Percentiles rank a stretch among this genome's conserved stretches.
Conservation (phyloP, 1,140 invertebrate species). For the Coelopa frigida region DNA sequence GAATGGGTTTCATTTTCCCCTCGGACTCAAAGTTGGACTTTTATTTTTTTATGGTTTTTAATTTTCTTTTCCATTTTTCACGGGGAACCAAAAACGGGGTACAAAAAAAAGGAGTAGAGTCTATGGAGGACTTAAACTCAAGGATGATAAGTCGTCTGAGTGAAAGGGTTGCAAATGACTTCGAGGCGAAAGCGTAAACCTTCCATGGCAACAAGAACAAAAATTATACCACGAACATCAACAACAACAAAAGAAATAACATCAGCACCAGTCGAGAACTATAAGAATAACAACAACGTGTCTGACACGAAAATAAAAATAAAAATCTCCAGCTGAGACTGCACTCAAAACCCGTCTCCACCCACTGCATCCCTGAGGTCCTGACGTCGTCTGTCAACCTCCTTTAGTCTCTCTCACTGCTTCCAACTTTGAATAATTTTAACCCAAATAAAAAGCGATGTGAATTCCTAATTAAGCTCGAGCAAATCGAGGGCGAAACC, state of each 20-base stretch:
- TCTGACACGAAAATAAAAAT: neutral
- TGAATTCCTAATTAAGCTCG: conserved; percentile 43
- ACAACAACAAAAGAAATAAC: conserved; percentile 3
- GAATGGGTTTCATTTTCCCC: conserved; percentile 43
- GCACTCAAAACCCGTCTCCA: neutral
- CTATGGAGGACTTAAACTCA: conserved; percentile 17
- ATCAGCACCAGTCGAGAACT: conserved; percentile 7
- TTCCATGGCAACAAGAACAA: too few relatives aligned
- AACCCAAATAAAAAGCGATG: conserved; percentile 44
- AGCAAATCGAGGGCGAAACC: too few relatives aligned
- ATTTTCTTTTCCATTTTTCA: neutral
- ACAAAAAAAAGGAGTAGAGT: conserved; percentile 14
- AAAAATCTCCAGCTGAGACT: neutral
- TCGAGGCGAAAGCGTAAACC: too few relatives aligned
- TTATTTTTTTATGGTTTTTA: neutral
- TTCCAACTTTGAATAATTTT: conserved; percentile 44
- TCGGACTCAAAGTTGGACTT: conserved; percentile 17
- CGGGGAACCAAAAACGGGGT: conserved; percentile 19
- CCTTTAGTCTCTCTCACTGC: conserved; percentile 16
- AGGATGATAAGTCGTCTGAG: conserved; percentile 4
- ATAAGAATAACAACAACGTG: neutral
- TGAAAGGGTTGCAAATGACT: conserved; percentile 1
- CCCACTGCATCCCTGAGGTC: neutral
- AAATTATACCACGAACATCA: neutral
- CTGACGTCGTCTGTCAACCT: conserved; percentile 12